Evolutionary conservation across 2,888 invertebrate species (phyloP).

Genomic region (Epicampocera succincta): DNA sequence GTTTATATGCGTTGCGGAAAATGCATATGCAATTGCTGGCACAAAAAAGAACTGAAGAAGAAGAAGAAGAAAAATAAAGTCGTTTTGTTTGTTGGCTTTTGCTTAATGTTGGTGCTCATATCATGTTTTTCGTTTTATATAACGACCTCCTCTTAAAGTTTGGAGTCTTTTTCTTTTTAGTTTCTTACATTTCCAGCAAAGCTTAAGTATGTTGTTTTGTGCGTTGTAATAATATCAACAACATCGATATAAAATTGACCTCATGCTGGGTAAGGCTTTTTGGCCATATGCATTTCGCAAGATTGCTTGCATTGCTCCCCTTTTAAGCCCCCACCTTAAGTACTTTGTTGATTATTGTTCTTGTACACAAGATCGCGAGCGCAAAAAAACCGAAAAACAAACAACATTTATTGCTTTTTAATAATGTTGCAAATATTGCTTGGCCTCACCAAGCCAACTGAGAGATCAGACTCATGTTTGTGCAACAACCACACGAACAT

Average conservation of each 20-base stretch:
- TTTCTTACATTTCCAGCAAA: slow-evolving; percentile 29
- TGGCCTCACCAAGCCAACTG: slow-evolving; percentile 33
- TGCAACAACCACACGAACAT: not conserved
- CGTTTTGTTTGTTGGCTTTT: slow-evolving; percentile 45
- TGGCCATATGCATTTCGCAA: slow-evolving; percentile 50
- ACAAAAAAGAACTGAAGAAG: slow-evolving; percentile 15
- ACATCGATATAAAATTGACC: slow-evolving; percentile 71
- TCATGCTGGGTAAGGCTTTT: slow-evolving; percentile 74
- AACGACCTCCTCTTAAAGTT: slow-evolving; percentile 77
- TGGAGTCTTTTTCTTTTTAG: slow-evolving; percentile 38
- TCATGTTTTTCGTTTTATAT: slow-evolving; percentile 6
- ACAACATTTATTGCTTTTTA: slow-evolving; percentile 79
- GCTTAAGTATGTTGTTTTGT: slow-evolving; percentile 64
- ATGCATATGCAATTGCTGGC: slow-evolving; percentile 57
- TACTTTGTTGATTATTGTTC: slow-evolving; percentile 60
- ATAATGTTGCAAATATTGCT: slow-evolving; percentile 74
- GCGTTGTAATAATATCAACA: slow-evolving; percentile 73
- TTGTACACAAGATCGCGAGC: slow-evolving; percentile 33
- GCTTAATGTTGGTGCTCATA: slow-evolving; percentile 7
- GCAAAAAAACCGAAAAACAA: slow-evolving; percentile 67
- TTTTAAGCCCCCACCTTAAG: not conserved
- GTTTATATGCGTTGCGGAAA: slow-evolving; percentile 62
- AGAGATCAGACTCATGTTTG: slow-evolving; percentile 45
- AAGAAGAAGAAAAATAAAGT: slow-evolving; percentile 40
- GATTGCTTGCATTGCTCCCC: not conserved